phyloP scores from a whole-genome alignment of 2,797 vertebrate species.

The Crax fasciolata region DNA sequence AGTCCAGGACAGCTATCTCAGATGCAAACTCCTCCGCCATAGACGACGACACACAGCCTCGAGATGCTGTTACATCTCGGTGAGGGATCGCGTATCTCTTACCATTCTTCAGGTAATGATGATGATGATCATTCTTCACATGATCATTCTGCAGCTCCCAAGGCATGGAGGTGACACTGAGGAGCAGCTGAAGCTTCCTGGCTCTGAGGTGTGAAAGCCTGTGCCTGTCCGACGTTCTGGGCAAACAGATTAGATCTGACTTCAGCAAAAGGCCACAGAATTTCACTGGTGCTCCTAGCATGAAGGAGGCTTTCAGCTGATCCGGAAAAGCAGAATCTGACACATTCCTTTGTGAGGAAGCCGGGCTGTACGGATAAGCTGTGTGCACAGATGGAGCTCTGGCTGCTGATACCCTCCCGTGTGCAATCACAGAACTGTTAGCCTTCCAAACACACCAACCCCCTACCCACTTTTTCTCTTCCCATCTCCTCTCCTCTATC shows the following conservation, averaged over 20 bases:
- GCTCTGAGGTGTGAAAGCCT: not conserved
- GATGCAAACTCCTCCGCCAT: not conserved
- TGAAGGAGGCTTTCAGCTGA: constrained; percentile 13
- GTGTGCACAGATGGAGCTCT: constrained; percentile 50
- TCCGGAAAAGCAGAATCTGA: not conserved
- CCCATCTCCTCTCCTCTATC: not conserved
- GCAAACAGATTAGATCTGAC: not conserved
- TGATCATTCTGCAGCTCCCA: not conserved
- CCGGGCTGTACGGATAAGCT: not conserved
- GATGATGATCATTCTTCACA: not conserved
- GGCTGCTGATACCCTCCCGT: constrained; percentile 19
- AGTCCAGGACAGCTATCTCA: not conserved
- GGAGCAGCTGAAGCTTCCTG: not conserved
- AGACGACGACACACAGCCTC: not conserved
- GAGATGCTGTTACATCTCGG: not conserved
- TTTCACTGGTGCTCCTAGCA: not conserved
- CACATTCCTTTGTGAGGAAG: not conserved
- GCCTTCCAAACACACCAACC: not conserved
- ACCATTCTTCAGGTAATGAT: constrained; percentile 1
- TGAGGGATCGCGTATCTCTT: not conserved
- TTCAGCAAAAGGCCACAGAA: not conserved
- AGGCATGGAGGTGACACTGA: not conserved
- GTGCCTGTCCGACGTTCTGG: not conserved
- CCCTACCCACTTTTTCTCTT: constrained; percentile 6
- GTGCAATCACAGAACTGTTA: not conserved